Conservation (phyloP, 1,140 invertebrate genomes). For the Meloidogyne floridensis region DNA sequence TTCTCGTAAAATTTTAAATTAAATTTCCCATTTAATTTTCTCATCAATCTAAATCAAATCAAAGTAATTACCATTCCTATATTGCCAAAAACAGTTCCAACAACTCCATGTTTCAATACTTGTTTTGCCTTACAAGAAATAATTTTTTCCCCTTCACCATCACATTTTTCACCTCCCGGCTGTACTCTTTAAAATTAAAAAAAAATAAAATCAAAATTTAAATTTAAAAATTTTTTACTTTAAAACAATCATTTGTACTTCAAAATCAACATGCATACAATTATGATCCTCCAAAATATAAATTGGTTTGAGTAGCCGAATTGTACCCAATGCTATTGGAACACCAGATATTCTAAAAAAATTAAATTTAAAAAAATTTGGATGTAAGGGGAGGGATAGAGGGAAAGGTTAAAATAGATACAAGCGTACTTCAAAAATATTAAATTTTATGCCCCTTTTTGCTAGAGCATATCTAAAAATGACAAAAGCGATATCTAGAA, state of each 20-base stretch:
- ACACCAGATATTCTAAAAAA: conserved; percentile 14
- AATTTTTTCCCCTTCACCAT: not conserved
- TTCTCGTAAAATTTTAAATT: too few relatives aligned
- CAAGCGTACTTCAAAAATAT: too few relatives aligned
- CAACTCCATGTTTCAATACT: not conserved
- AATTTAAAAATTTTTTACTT: not conserved
- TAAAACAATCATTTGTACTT: conserved; percentile 27
- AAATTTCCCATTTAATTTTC: too few relatives aligned
- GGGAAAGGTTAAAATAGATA: too few relatives aligned
- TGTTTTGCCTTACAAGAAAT: conserved; percentile 2
- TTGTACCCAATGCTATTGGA: conserved; percentile 15
- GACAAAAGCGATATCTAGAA: too few relatives aligned
- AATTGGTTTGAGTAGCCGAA: conserved; percentile 15
- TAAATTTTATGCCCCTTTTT: too few relatives aligned
- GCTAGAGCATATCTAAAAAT: not conserved
- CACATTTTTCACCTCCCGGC: conserved; percentile 15
- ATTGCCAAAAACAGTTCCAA: conserved; percentile 21
- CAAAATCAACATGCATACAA: conserved; percentile 27
- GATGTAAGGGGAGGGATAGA: too few relatives aligned
- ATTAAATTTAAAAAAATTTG: too few relatives aligned
- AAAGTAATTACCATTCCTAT: conserved; percentile 10
- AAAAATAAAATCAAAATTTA: not conserved
- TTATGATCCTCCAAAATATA: conserved; percentile 26
- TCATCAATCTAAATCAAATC: too few relatives aligned
- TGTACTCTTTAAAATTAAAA: conserved; percentile 6